Percentiles rank a stretch among this genome's conserved stretches.
Evolutionary conservation across 1,140 invertebrate genomes (phyloP).

Genomic region (Hyposmocoma kahamanoa): DNA sequence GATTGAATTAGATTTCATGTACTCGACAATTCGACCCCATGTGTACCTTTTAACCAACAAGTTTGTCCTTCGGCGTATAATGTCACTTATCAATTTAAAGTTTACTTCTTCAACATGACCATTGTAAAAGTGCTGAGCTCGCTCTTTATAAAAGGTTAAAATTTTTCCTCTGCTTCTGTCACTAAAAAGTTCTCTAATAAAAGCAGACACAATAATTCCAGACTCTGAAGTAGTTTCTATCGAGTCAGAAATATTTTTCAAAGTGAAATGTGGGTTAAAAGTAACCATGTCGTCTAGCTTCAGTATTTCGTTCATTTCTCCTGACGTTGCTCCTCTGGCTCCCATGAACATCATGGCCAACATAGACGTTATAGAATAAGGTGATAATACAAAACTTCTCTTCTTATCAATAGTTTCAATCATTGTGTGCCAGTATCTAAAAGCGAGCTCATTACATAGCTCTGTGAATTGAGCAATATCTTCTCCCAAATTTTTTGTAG

Average conservation of each 20-base stretch:
- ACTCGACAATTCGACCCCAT: conserved; percentile 83
- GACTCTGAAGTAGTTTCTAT: conserved; percentile 77
- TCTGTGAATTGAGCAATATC: conserved; percentile 82
- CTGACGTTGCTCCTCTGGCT: conserved; percentile 88
- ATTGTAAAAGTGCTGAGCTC: conserved; percentile 88
- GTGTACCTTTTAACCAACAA: conserved; percentile 85
- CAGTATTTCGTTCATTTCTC: conserved; percentile 91
- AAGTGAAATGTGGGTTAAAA: conserved; percentile 90
- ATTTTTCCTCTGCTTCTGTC: conserved; percentile 84
- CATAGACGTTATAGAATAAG: conserved; percentile 88
- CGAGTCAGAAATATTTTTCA: conserved; percentile 88
- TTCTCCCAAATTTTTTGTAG: conserved; percentile 78
- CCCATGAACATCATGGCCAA: conserved; percentile 92
- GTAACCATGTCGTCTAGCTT: conserved; percentile 90
- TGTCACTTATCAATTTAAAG: conserved; percentile 85
- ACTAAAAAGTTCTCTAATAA: conserved; percentile 85
- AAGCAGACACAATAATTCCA: conserved; percentile 83
- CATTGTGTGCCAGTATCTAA: conserved; percentile 84
- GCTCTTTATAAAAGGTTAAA: conserved; percentile 88
- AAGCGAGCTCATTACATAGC: conserved; percentile 88
- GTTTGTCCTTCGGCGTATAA: conserved; percentile 84
- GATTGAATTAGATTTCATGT: conserved; percentile 81
- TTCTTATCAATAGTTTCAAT: conserved; percentile 81
- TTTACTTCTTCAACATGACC: conserved; percentile 88
- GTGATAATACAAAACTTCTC: conserved; percentile 87